phyloP scores from a whole-genome alignment of 2,888 invertebrate genomes.

The Mycalesis mineus region DNA sequence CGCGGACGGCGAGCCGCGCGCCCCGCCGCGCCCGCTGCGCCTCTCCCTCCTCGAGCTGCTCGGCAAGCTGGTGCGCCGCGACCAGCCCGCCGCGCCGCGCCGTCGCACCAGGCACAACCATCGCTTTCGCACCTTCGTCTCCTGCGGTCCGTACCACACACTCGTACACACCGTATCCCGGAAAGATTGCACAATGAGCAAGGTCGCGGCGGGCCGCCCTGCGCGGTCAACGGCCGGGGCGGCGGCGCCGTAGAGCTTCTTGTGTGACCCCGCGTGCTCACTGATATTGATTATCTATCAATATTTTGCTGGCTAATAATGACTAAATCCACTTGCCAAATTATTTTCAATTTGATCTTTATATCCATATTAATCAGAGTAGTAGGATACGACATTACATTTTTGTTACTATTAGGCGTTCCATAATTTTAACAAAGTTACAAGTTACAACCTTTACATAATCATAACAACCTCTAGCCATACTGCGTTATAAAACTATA shows the following conservation, averaged over 20 bases:
- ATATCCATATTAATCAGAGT: too few species aligned
- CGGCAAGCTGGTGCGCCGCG: constrained; percentile 79
- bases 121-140: constrained; percentile 74
- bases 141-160: constrained; percentile 61
- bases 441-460: neutral
- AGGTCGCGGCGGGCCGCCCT: constrained; percentile 62
- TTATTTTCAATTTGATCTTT: neutral
- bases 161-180: constrained; percentile 13
- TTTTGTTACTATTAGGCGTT: too few species aligned
- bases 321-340: neutral
- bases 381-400: too few species aligned
- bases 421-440: too few species aligned
- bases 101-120: constrained; percentile 76
- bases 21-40: constrained; percentile 83
- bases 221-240: constrained; percentile 68
- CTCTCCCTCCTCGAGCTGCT: constrained; percentile 82
- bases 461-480: neutral
- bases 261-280: constrained; percentile 51
- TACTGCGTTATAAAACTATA: too few species aligned
- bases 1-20: constrained; percentile 84
- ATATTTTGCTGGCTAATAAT: constrained; percentile 39
- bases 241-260: constrained; percentile 55
- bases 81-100: constrained; percentile 66
- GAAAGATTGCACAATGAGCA: constrained; percentile 47
- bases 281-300: constrained; percentile 60